phyloP scores from a whole-genome alignment of 1,140 invertebrate species.

The Whitmania pigra region DNA sequence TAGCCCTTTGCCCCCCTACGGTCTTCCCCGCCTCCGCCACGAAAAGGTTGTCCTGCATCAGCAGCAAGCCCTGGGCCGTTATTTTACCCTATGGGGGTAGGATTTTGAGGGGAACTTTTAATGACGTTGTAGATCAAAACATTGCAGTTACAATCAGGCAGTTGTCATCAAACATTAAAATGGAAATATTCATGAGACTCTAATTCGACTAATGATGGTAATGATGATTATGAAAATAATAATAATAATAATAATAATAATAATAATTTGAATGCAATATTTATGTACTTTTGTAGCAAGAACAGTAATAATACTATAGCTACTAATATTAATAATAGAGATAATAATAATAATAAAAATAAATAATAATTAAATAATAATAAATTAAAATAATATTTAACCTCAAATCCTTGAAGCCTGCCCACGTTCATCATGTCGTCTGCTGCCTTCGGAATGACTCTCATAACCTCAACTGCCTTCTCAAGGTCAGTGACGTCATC shows the following conservation, averaged over 20 bases:
- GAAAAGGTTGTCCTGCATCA: conserved; percentile 72
- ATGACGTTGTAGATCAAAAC: too few species aligned
- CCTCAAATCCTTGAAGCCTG: conserved; percentile 62
- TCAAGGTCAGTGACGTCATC: conserved; percentile 54
- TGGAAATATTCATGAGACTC: too few species aligned
- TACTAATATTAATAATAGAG: neutral
- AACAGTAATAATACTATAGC: neutral
- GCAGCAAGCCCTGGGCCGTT: conserved; percentile 85
- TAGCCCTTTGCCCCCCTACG: conserved; percentile 18
- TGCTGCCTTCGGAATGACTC: conserved; percentile 81
- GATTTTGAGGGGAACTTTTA: too few species aligned
- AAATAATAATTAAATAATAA: too few species aligned
- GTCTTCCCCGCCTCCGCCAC: conserved; percentile 52
- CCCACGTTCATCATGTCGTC: conserved; percentile 99
- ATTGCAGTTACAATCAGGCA: too few species aligned
- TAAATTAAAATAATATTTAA: neutral
- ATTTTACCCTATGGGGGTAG: conserved; percentile 69
- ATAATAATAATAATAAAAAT: too few species aligned
- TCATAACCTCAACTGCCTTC: conserved; percentile 61
- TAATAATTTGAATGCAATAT: too few species aligned
- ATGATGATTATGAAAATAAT: too few species aligned
- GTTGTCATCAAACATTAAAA: too few species aligned
- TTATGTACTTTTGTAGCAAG: too few species aligned
- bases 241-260: conserved; percentile 9
- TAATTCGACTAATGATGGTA: too few species aligned